Evolutionary conservation across 2,113 vertebrate genomes (phyloP).

Genomic region (Romanogobio albipinnatus): DNA sequence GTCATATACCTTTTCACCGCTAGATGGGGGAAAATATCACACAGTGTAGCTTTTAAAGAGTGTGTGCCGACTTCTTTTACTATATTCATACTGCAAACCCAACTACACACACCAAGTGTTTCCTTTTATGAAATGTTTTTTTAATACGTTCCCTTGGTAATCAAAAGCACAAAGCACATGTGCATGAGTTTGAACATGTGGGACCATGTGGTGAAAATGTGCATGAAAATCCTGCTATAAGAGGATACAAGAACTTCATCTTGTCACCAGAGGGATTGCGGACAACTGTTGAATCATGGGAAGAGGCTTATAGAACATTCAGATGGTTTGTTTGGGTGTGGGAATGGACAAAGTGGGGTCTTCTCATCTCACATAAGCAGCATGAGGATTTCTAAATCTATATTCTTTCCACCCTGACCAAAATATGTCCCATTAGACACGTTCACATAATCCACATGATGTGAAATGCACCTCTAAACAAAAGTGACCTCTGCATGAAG

Average conservation of each 20-base stretch:
- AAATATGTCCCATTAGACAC: neutral
- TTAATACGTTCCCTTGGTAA: neutral
- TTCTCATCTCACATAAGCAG: conserved; percentile 41
- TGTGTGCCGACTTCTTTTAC: neutral
- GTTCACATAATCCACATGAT: neutral
- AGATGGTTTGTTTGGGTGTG: conserved; percentile 44
- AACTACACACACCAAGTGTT: too few species aligned
- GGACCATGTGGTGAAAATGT: neutral
- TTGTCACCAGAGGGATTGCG: conserved; percentile 36
- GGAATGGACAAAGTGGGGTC: conserved; percentile 42
- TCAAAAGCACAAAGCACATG: neutral
- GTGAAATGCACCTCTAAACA: neutral
- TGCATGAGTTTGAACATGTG: neutral
- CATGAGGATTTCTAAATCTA: neutral
- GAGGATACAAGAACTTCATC: neutral
- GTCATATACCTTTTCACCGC: too few species aligned
- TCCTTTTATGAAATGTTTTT: neutral
- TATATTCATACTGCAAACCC: neutral
- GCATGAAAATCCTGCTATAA: neutral
- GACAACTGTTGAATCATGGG: conserved; percentile 38
- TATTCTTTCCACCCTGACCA: conserved; percentile 2
- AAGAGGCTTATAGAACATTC: conserved; percentile 31
- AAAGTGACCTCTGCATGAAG: neutral
- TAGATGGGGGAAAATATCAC: too few species aligned
- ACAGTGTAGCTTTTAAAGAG: too few species aligned